These are phyloP conservation scores for Psilopogon haemacephalus DNA, from an alignment of 2,113 vertebrate genomes.

Conservation along the genomic window DNA sequence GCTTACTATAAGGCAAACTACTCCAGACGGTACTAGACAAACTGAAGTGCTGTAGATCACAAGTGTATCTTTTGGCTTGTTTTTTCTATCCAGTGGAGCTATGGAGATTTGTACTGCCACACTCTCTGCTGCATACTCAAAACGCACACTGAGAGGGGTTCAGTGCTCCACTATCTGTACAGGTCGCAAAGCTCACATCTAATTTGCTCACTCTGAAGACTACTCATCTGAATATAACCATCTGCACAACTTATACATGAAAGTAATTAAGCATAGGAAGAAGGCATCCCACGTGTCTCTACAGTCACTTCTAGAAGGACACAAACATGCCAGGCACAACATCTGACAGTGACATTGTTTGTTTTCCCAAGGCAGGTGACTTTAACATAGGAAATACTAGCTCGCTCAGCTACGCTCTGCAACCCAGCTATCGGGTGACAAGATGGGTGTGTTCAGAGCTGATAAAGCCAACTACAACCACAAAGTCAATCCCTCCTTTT, in stretches of 20 bases:
- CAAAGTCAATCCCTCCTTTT: neutral
- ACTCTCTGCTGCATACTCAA: neutral
- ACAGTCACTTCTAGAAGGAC: accelerated
- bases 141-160: neutral
- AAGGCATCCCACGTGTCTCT: neutral
- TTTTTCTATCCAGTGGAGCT: neutral
- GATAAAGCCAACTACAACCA: neutral
- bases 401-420: neutral
- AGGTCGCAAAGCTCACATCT: neutral
- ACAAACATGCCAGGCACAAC: neutral
- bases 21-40: neutral
- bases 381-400: accelerated
- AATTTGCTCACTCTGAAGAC: neutral
- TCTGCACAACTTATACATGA: neutral
- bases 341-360: accelerated
- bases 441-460: neutral
- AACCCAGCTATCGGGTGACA: neutral
- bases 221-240: neutral
- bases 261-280: neutral
- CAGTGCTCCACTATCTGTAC: neutral
- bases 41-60: accelerated
- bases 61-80: neutral
- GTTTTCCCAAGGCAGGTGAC: neutral
- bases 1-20: neutral
- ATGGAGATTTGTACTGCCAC: neutral